These are phyloP conservation scores for Alosa alosa DNA, from an alignment of 2,113 vertebrate genomes.

Conservation along the genomic window DNA sequence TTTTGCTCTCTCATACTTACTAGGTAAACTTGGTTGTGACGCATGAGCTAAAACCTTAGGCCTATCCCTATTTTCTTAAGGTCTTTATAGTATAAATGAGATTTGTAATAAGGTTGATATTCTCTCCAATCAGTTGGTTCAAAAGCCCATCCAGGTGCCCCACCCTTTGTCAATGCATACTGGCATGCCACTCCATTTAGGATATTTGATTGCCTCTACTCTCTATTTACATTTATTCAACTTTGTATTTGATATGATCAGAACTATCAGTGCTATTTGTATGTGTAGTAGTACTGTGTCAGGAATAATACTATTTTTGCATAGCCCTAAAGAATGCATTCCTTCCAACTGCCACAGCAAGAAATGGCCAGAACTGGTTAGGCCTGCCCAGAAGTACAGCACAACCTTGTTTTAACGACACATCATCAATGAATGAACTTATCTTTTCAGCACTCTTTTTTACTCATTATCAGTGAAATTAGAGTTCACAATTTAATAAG, in stretches of 20 bases:
- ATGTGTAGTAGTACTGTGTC: too few species aligned
- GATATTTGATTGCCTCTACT: neutral
- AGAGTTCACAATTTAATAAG: neutral
- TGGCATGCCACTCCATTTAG: neutral
- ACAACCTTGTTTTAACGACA: neutral
- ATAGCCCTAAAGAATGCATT: neutral
- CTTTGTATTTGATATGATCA: too few species aligned
- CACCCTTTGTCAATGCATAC: neutral
- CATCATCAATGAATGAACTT: neutral
- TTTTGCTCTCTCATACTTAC: slow-evolving; percentile 69
- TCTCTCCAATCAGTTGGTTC: neutral
- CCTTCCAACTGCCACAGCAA: neutral
- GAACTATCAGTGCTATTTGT: too few species aligned
- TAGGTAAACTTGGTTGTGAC: slow-evolving; percentile 42
- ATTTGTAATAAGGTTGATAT: neutral
- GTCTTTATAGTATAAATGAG: neutral
- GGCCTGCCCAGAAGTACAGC: neutral
- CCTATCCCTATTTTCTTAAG: neutral
- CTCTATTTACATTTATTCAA: neutral
- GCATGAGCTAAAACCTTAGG: neutral
- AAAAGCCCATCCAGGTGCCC: neutral
- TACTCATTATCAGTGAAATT: neutral
- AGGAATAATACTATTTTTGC: neutral
- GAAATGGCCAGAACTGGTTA: neutral
- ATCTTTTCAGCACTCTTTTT: neutral